These are phyloP conservation scores for Anomalospiza imberbis DNA, from an alignment of 2,797 vertebrate species.

Conservation along the genomic window DNA sequence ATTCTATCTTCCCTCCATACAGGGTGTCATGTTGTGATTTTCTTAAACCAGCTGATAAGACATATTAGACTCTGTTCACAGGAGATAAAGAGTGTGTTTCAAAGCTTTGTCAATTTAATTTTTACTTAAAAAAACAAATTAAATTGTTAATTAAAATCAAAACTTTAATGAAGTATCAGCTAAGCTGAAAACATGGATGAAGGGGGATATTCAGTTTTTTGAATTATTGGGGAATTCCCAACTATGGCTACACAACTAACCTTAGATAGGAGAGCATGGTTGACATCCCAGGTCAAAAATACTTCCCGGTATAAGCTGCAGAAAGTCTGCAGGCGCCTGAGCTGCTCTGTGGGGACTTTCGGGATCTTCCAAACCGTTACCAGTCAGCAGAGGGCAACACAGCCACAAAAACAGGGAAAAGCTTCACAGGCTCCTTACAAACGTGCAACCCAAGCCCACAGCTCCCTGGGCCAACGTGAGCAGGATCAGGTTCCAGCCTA, in stretches of 20 bases:
- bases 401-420: background rate
- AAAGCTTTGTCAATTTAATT: background rate
- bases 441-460: accelerated
- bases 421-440: background rate
- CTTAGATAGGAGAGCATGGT: accelerated
- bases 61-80: background rate
- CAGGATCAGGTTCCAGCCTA: background rate
- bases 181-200: background rate
- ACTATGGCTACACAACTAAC: background rate
- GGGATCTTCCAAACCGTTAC: background rate
- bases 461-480: background rate
- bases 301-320: background rate
- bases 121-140: background rate
- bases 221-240: background rate
- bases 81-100: background rate
- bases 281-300: background rate
- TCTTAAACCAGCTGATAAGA: background rate
- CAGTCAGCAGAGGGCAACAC: constrained; percentile 55
- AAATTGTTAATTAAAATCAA: background rate
- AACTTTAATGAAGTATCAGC: background rate
- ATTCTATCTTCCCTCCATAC: background rate
- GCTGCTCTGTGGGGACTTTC: background rate
- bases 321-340: background rate
- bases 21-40: background rate
- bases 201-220: background rate